Conservation (phyloP, 2,888 invertebrate genomes). For the Pterostichus madidus region DNA sequence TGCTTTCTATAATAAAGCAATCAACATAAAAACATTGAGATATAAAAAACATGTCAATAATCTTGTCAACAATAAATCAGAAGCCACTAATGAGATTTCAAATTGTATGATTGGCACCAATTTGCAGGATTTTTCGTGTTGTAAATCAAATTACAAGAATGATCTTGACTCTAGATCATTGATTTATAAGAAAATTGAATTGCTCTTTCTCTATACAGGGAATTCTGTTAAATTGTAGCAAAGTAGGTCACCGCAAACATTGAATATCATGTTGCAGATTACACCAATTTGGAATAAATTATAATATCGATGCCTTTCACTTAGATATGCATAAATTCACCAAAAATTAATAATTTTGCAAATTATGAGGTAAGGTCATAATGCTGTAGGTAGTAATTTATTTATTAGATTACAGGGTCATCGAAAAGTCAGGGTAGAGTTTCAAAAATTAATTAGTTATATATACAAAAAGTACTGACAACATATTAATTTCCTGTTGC, state of each 20-base stretch:
- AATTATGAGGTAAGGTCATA: too few species aligned
- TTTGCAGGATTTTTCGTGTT: neutral
- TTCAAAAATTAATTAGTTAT: too few species aligned
- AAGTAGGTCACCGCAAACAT: constrained; percentile 19
- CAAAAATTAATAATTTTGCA: too few species aligned
- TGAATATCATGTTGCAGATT: neutral
- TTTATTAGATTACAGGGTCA: too few species aligned
- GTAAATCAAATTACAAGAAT: neutral
- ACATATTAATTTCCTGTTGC: too few species aligned
- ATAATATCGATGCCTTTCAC: neutral
- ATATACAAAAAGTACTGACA: too few species aligned
- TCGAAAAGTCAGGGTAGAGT: too few species aligned
- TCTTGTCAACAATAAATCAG: constrained; percentile 11
- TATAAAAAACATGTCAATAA: constrained; percentile 13
- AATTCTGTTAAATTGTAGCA: neutral
- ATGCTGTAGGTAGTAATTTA: too few species aligned
- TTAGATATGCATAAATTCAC: too few species aligned
- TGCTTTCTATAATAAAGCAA: neutral
- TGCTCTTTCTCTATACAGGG: constrained; percentile 18
- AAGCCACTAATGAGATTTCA: neutral
- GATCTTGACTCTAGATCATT: neutral
- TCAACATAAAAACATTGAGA: neutral
- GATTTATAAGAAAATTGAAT: neutral
- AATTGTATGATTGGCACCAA: neutral
- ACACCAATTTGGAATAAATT: too few species aligned